phyloP scores from a whole-genome alignment of 2,113 vertebrate genomes.

The Bos indicus region DNA sequence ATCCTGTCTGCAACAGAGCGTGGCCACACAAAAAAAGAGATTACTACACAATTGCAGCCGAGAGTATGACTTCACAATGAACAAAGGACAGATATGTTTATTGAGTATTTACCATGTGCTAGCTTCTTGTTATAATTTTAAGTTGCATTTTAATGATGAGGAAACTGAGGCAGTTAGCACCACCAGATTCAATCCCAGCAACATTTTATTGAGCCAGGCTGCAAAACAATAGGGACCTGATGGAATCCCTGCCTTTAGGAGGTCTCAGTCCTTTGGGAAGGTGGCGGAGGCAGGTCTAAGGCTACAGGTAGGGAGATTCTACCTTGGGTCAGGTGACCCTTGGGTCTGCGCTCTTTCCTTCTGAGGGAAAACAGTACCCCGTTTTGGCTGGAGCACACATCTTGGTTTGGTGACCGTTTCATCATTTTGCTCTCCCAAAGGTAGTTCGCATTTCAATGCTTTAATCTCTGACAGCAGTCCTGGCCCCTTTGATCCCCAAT shows the following conservation, averaged over 20 bases:
- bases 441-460: background rate
- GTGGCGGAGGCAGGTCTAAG: background rate
- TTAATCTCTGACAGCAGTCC: background rate
- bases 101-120: background rate
- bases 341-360: background rate
- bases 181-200: background rate
- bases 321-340: background rate
- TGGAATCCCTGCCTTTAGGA: background rate
- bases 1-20: background rate
- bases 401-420: background rate
- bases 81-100: background rate
- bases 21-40: background rate
- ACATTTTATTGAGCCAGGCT: background rate
- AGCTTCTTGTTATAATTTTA: background rate
- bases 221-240: background rate
- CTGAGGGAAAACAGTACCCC: background rate
- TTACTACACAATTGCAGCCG: background rate
- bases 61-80: fast-evolving
- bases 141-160: background rate
- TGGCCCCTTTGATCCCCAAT: fast-evolving
- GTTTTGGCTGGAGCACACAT: background rate
- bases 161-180: background rate
- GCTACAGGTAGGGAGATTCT: background rate
- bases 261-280: background rate
- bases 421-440: background rate